Base-by-base conservation (phyloP, 2,888 invertebrate genomes). In the Mycalesis mineus region DNA sequence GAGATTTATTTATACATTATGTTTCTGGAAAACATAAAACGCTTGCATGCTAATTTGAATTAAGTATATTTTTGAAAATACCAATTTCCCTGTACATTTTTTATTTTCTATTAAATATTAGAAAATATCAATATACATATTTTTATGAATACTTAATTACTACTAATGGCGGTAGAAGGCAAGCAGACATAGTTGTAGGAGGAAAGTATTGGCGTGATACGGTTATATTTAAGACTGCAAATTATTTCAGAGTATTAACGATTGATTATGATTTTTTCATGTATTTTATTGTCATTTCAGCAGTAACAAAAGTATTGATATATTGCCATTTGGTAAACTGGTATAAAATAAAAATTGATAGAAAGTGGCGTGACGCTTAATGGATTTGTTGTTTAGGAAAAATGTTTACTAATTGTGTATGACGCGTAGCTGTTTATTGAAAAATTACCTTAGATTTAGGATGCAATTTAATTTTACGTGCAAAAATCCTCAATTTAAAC, bases 241-340 rank as follows among this genome's bases (percentile, higher is more conserved):
- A 53, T 53, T 45, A 48, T 57, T 40, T 52, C 76, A 75, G 76
- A 77, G 78, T 80, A 78, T 80, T 80, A 75, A 56, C 62, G 60
- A 69, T 62, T 59, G 31, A 29, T 51, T 51, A 44, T 58, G 37
- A 56, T 14, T 53, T 22, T 39, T 33, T 28, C 6, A 9, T 37
- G 17, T n/a, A 2, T n/a, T 5, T 7, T 15, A 17, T 49, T 28
- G 13, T 37, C 28, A 37, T 40, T 57, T 50, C 31, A 56, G 2
- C 7, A 44, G 9, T 36, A 13, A 39, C 31, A 37, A 53, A 28
- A 53, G 49, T 56, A 36, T 51, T 59, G 40, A 31, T 55, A 63
- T 73, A 69, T 67, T 68, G 66, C 64, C 66, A 66, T 64, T 60
- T 33, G 42, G 56, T 55, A 48, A 53, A 53, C 47, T 41, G 52